Evolutionary conservation across 2,888 invertebrate species (phyloP), one percentile per base, ranked within the genome.

Genomic region (Drosophila kokeensis): DNA sequence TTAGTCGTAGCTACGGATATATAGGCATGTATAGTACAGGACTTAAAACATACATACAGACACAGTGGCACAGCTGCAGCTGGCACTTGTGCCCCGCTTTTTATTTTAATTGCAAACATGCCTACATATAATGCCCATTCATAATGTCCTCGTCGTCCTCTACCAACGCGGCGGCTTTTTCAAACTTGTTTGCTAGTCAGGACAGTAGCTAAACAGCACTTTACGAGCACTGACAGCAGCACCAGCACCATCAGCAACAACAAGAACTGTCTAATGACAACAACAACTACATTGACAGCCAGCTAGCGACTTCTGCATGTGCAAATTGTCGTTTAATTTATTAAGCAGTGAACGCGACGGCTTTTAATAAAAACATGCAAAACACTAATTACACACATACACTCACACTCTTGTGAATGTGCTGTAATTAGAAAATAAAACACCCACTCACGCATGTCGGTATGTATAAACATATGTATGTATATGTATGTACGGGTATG

Each of bases 281-380:
- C 77, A 81, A 80, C 80, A 69, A 70, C 11, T 32, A 32, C 81
- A 71, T 70, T 79, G 75, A 69, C 69, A 67, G 54, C 24, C 66
- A 62, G 29, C 60, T 24, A 73, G 64, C 67, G 60, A 81, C 65
- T 79, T 81, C 69, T 73, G 73, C 79, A 79, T 81, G 87, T 83
- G 82, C 77, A 84, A 87, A 89, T 87, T 87, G 87, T 87, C 89
- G 89, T 81, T 87, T 87, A 84, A 87, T 87, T 89, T 87, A 87
- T 87, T 87, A 87, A 87, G 78, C 86, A 76, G 65, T 87, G 66
- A 79, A 66, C 69, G 82, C 70, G 70, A 69, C 66, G 69, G 79
- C 79, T 76, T 81, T 85, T 87, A 87, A 83, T 85, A 89, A 89
- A 76, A 83, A 79, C 84, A 89, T 73, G 79, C 79, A 83, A 83